Conservation (phyloP, 2,113 vertebrate species). For the Cyphomyrus discorhynchus region DNA sequence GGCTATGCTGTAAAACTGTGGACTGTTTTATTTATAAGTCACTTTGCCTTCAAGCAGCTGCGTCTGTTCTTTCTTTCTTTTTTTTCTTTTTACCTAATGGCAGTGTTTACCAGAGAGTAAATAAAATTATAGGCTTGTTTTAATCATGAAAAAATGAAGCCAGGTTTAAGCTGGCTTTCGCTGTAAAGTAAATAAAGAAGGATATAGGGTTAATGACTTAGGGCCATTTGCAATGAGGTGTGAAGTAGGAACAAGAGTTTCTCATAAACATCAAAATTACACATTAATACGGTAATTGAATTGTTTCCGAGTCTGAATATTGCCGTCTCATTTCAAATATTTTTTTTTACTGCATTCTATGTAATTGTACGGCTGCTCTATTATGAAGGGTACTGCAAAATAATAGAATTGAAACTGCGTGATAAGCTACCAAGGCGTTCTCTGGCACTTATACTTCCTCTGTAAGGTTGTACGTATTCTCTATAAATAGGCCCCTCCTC, state of each 20-base stretch:
- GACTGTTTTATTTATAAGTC: constrained; percentile 50
- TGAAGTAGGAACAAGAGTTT: background rate
- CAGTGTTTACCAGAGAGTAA: constrained; percentile 49
- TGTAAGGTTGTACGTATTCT: background rate
- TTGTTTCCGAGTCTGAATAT: background rate
- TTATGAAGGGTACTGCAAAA: background rate
- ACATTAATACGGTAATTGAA: constrained; percentile 18
- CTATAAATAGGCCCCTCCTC: background rate
- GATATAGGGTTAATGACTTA: background rate
- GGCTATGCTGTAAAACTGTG: constrained; percentile 53
- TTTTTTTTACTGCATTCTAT: background rate
- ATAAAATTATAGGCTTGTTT: constrained; percentile 34
- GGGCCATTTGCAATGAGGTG: constrained; percentile 10
- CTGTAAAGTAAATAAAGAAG: background rate
- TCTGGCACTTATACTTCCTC: background rate
- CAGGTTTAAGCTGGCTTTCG: constrained; percentile 25
- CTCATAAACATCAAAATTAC: constrained; percentile 38
- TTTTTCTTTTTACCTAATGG: constrained; percentile 47
- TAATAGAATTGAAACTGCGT: background rate
- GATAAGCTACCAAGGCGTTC: background rate
- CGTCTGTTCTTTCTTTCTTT: constrained; percentile 43
- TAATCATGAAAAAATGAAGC: constrained; percentile 30
- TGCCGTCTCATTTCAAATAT: background rate
- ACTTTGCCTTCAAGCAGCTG: constrained; percentile 43
- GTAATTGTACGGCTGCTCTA: background rate